Evolutionary conservation across 2,113 vertebrate species (phyloP).

Genomic region (Festucalex cinctus): DNA sequence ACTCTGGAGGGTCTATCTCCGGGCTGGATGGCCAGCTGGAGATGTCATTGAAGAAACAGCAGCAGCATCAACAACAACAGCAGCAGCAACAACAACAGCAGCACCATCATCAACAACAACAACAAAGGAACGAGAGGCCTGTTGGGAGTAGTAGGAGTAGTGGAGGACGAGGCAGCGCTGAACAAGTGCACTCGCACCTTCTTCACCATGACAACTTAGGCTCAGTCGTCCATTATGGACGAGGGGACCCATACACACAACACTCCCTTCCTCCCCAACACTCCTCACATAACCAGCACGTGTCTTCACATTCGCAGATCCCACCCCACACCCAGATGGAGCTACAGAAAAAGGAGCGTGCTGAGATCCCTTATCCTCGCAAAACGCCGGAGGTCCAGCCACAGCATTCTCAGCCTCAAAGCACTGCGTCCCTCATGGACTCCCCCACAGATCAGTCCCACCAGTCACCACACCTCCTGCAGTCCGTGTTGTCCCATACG

Average conservation of each 20-base stretch:
- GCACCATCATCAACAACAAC: slow-evolving; percentile 64
- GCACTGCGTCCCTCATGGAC: slow-evolving; percentile 74
- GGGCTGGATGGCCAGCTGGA: slow-evolving; percentile 83
- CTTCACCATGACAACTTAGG: slow-evolving; percentile 79
- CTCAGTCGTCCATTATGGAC: slow-evolving; percentile 87
- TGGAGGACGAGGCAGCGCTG: slow-evolving; percentile 74
- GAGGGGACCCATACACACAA: slow-evolving; percentile 73
- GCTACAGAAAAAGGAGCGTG: slow-evolving; percentile 77
- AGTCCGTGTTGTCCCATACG: slow-evolving; percentile 88
- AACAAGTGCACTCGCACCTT: slow-evolving; percentile 73
- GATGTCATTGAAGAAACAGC: slow-evolving; percentile 82
- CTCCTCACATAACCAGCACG: slow-evolving; percentile 64
- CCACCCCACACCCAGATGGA: slow-evolving; percentile 72
- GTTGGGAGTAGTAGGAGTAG: slow-evolving; percentile 73
- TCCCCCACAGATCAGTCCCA: slow-evolving; percentile 76
- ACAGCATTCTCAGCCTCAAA: slow-evolving; percentile 72
- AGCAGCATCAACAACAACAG: slow-evolving; percentile 73
- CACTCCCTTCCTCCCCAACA: slow-evolving; percentile 70
- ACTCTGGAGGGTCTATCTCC: slow-evolving; percentile 61
- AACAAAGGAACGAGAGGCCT: slow-evolving; percentile 75
- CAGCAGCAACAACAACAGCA: slow-evolving; percentile 62
- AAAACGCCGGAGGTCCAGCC: slow-evolving; percentile 75
- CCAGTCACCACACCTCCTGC: slow-evolving; percentile 79
- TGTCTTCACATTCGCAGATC: slow-evolving; percentile 68
- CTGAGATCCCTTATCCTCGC: slow-evolving; percentile 75